Conservation (phyloP, 2,888 invertebrate genomes). For the Adelognathus sp. region DNA sequence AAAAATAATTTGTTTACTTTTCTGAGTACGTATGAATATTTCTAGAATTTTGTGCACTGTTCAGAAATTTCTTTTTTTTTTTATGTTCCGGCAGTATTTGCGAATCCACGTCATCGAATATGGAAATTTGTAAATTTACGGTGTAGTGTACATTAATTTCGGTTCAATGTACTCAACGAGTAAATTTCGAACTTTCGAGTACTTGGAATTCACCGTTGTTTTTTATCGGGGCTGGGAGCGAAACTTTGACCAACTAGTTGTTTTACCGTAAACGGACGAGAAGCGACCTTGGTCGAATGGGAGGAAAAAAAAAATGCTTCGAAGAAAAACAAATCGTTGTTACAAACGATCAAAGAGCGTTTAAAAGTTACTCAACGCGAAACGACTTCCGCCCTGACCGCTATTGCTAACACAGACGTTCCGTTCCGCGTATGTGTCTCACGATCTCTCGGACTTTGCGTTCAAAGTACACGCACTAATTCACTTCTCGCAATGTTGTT, state of each 20-base stretch:
- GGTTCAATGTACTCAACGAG: too few relatives aligned
- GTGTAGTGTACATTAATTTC: too few relatives aligned
- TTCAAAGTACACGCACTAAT: constrained; percentile 11
- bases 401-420: not conserved
- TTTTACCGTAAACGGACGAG: constrained; percentile 2
- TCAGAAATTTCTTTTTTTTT: too few relatives aligned
- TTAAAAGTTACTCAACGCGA: constrained; percentile 5
- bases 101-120: too few relatives aligned
- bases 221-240: too few relatives aligned
- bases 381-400: constrained; percentile 19
- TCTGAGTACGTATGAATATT: too few relatives aligned
- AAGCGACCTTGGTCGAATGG: not conserved
- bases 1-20: too few relatives aligned
- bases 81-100: too few relatives aligned
- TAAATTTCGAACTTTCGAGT: too few relatives aligned
- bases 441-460: constrained; percentile 9
- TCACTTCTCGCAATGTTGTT: constrained; percentile 17
- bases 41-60: too few relatives aligned
- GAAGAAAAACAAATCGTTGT: constrained; percentile 6
- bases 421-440: constrained; percentile 3
- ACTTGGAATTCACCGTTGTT: too few relatives aligned
- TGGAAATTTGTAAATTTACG: too few relatives aligned
- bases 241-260: not conserved
- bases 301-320: constrained; percentile 1
- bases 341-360: not conserved